phyloP scores from a whole-genome alignment of 2,113 vertebrate species.

The Neotragus pygmaeus region DNA sequence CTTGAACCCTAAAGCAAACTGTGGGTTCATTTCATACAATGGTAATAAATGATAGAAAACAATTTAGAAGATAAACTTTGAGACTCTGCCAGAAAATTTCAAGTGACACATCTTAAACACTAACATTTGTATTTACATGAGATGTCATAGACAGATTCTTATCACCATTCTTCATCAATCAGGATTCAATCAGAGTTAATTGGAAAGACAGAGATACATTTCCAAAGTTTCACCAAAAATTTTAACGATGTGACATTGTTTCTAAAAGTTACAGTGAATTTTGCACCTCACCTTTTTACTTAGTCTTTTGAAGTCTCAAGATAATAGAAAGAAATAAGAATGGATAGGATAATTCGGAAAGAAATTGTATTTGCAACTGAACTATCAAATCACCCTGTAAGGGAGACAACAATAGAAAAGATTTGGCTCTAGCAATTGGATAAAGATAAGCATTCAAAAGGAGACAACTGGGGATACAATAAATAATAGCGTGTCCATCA shows the following conservation, averaged over 20 bases:
- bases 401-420: conserved; percentile 68
- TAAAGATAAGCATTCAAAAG: conserved; percentile 76
- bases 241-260: conserved; percentile 66
- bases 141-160: conserved; percentile 52
- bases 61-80: background rate
- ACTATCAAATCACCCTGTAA: conserved; percentile 74
- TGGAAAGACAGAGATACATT: conserved; percentile 63
- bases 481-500: conserved; percentile 75
- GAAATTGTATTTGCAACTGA: conserved; percentile 75
- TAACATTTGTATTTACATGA: conserved; percentile 59
- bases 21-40: background rate
- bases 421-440: conserved; percentile 53
- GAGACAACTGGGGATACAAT: conserved; percentile 59
- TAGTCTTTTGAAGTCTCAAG: conserved; percentile 54
- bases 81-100: background rate
- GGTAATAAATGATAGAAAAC: background rate
- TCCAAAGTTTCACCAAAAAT: conserved; percentile 67
- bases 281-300: conserved; percentile 73
- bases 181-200: conserved; percentile 56
- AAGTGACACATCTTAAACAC: conserved; percentile 40
- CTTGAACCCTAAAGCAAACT: background rate
- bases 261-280: conserved; percentile 73
- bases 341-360: conserved; percentile 76
- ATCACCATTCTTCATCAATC: conserved; percentile 54
- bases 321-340: conserved; percentile 76